Evolutionary conservation across 2,888 invertebrate species (phyloP).

Genomic region (Polydrusus cervinus): DNA sequence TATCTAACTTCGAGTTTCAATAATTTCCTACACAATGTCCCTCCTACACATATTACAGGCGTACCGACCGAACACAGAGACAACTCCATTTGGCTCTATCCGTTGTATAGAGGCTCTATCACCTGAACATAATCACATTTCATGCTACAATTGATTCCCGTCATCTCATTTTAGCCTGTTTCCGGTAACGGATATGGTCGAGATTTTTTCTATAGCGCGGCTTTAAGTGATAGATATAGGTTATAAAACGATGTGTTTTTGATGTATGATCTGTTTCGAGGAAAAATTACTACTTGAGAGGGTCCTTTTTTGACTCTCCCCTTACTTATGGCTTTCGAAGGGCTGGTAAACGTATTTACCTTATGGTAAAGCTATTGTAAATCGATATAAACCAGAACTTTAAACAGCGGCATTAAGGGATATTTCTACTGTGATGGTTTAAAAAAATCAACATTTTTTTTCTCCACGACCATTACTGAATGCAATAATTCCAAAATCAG

Average conservation of each 20-base stretch:
- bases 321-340: too few relatives aligned
- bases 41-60: constrained; percentile 25
- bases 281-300: too few relatives aligned
- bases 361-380: too few relatives aligned
- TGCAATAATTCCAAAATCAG: too few relatives aligned
- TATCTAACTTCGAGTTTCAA: constrained; percentile 16
- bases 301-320: too few relatives aligned
- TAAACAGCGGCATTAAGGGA: too few relatives aligned
- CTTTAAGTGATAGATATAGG: constrained; percentile 3
- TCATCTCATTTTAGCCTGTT: constrained; percentile 31
- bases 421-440: too few relatives aligned
- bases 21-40: constrained; percentile 19
- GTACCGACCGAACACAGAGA: constrained; percentile 24
- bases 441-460: too few relatives aligned
- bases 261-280: not conserved
- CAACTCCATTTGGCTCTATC: constrained; percentile 29
- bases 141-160: constrained; percentile 34
- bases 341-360: too few relatives aligned
- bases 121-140: constrained; percentile 33
- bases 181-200: constrained; percentile 13
- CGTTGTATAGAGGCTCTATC: constrained; percentile 36
- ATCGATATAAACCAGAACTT: too few relatives aligned
- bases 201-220: not conserved
- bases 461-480: too few relatives aligned
- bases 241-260: not conserved